Conservation (phyloP, 2,888 invertebrate genomes). For the Amphipoea lucens region DNA sequence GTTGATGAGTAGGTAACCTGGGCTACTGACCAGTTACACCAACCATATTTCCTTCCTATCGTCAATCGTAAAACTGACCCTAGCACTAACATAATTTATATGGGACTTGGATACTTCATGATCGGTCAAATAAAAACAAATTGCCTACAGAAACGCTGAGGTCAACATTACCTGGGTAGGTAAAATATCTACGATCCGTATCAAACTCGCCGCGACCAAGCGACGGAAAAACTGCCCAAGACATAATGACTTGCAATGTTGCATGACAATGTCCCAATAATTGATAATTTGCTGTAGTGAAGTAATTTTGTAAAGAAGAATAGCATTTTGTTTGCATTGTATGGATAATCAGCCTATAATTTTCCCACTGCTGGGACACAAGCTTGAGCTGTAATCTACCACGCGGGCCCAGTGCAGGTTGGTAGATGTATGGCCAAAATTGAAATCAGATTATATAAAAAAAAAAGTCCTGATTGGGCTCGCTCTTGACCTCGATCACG, state of each 20-base stretch:
- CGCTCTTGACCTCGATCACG: no score
- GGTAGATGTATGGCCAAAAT: background rate
- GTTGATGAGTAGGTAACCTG: slow-evolving; percentile 10
- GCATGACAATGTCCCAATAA: no score
- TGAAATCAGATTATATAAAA: no score
- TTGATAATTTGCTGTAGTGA: background rate
- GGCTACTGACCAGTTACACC: background rate
- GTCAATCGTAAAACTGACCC: slow-evolving; percentile 15
- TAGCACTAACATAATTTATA: slow-evolving; percentile 21
- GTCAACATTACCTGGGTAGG: slow-evolving; percentile 11
- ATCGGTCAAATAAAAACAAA: slow-evolving; percentile 36
- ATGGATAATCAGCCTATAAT: no score
- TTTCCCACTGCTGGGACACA: no score
- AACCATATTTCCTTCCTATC: slow-evolving; percentile 10
- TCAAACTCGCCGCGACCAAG: background rate
- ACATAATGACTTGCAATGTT: background rate
- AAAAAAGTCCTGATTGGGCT: no score
- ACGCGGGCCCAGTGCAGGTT: no score
- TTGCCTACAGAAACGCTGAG: background rate
- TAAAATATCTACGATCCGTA: background rate
- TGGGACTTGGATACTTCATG: slow-evolving; percentile 16
- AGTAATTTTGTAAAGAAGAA: background rate
- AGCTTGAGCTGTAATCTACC: no score
- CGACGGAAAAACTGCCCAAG: no score
- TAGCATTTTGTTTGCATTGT: background rate